Conservation (phyloP, 2,113 vertebrate species). For the Orthonyx spaldingii region DNA sequence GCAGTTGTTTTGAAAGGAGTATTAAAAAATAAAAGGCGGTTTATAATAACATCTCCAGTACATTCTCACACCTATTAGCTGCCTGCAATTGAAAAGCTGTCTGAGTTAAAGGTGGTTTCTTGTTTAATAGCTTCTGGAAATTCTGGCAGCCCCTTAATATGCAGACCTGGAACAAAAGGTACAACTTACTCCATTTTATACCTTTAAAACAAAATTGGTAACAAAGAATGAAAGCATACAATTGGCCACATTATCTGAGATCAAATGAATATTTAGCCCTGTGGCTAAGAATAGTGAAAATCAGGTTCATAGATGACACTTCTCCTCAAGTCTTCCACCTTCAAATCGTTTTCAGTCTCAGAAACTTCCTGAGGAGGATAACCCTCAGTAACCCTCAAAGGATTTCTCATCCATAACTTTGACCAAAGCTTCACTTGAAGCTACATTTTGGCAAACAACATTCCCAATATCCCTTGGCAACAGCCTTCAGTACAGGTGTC, state of each 20-base stretch:
- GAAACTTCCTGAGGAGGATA: background rate
- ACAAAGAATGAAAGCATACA: background rate
- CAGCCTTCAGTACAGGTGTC: background rate
- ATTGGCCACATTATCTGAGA: background rate
- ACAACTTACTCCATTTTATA: background rate
- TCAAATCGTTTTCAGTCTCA: background rate
- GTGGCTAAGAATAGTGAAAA: background rate
- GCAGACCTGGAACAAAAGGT: background rate
- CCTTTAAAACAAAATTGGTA: background rate
- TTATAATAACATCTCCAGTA: background rate
- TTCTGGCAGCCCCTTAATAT: background rate
- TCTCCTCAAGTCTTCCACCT: background rate
- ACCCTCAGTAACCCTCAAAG: background rate
- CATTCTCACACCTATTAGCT: background rate
- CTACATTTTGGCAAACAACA: background rate
- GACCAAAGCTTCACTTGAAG: background rate
- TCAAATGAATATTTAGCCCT: background rate
- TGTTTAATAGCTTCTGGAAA: background rate
- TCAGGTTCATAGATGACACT: background rate
- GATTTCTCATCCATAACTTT: background rate
- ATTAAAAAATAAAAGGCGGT: background rate
- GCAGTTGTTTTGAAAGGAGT: background rate
- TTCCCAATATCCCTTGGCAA: background rate
- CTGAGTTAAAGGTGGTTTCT: background rate
- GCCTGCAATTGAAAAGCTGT: background rate